Conservation (phyloP, 2,797 vertebrate genomes). For the Coregonus suidteri region DNA sequence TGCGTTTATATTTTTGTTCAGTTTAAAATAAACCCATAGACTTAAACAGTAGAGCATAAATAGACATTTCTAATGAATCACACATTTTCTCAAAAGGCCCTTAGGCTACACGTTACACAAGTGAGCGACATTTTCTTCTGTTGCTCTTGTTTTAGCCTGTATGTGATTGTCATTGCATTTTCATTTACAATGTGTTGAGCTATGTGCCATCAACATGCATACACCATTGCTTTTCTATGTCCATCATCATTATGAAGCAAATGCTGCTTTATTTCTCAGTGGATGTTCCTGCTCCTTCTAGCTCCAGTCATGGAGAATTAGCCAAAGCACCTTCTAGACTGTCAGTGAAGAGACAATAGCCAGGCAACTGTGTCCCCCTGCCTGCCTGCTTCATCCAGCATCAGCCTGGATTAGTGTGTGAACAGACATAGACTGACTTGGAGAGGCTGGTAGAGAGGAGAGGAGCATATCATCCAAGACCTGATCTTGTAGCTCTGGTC, state of each 20-base stretch:
- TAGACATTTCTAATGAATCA: not conserved
- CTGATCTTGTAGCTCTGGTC: slow-evolving; percentile 29
- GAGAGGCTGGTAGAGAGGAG: not conserved
- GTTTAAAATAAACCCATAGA: not conserved
- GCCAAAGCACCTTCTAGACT: not conserved
- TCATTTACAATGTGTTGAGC: no score
- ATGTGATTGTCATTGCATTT: not conserved
- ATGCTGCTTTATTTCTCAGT: not conserved
- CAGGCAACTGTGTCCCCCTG: not conserved
- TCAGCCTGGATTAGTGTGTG: slow-evolving; percentile 1
- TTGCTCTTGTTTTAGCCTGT: not conserved
- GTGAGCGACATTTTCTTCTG: not conserved
- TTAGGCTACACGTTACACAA: not conserved
- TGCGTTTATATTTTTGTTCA: no score
- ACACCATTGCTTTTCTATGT: no score
- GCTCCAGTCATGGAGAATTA: slow-evolving; percentile 6
- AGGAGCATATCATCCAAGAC: not conserved
- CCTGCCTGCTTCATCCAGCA: not conserved
- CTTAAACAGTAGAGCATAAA: not conserved
- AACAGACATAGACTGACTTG: not conserved
- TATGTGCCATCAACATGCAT: no score
- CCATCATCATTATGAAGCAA: no score
- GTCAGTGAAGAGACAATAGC: not conserved
- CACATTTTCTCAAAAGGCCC: not conserved
- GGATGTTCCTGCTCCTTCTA: slow-evolving; percentile 3